A percentile compares a stretch with the other conserved stretches of the same genome.
Conservation (phyloP, 1,140 invertebrate genomes). For the Oppia nitens region DNA sequence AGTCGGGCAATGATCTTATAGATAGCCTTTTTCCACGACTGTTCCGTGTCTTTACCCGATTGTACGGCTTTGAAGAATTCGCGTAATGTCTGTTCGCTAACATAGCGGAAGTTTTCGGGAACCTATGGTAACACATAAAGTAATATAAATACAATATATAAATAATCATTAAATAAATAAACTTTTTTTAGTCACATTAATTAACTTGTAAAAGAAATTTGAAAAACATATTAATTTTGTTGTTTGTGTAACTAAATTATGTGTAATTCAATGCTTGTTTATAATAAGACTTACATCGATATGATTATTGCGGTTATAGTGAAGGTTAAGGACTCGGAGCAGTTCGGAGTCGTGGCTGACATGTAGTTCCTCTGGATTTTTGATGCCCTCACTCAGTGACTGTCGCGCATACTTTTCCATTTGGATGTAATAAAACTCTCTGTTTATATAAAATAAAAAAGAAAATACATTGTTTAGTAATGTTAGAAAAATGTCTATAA, state of each 20-base stretch:
- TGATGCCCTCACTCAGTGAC: constrained; percentile 87
- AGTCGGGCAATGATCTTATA: constrained; percentile 98
- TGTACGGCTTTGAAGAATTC: constrained; percentile 98
- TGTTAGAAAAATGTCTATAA: not conserved
- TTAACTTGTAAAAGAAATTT: not conserved
- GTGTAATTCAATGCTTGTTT: not conserved
- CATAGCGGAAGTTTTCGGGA: constrained; percentile 85
- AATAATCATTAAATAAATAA: not conserved
- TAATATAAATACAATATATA: constrained; percentile 2
- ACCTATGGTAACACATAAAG: constrained; percentile 43
- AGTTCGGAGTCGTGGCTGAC: constrained; percentile 90
- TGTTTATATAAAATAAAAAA: constrained; percentile 39
- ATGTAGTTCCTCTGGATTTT: constrained; percentile 75
- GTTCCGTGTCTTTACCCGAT: constrained; percentile 84
- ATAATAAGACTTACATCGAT: constrained; percentile 66
- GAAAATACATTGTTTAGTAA: not conserved
- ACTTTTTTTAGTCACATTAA: not conserved
- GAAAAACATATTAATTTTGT: not conserved
- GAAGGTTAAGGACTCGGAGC: constrained; percentile 91
- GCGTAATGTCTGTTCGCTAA: constrained; percentile 86
- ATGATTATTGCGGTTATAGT: constrained; percentile 99
- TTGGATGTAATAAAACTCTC: constrained; percentile 99
- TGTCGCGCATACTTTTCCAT: constrained; percentile 99
- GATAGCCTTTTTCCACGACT: constrained; percentile 99
- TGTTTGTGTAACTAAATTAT: not conserved